Evolutionary conservation across 2,797 vertebrate species (phyloP).

Genomic region (Delichon dasypus): DNA sequence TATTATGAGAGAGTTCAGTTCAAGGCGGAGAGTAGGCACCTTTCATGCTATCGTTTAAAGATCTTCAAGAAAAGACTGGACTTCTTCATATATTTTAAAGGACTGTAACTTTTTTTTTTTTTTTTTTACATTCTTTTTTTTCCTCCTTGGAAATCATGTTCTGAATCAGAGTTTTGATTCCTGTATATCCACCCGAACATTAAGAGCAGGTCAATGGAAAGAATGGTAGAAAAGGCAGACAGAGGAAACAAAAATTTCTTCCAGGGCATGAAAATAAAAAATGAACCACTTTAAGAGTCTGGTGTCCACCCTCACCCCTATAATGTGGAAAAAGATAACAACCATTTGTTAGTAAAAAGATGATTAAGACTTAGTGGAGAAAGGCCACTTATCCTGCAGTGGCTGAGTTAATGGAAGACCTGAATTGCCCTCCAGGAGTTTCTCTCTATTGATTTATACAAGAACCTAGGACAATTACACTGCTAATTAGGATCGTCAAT

Average conservation of each 20-base stretch:
- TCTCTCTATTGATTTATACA: not conserved
- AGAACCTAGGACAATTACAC: not conserved
- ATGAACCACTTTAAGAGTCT: not conserved
- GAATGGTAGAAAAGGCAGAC: not conserved
- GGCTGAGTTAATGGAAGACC: not conserved
- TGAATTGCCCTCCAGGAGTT: not conserved
- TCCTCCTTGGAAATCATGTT: not conserved
- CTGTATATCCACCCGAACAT: not conserved
- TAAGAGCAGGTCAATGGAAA: not conserved
- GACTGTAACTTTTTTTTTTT: not conserved
- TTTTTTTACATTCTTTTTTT: not conserved
- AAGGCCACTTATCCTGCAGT: not conserved
- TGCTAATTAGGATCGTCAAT: conserved; percentile 22
- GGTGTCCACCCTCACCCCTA: not conserved
- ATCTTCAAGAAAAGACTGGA: not conserved
- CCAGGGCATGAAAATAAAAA: not conserved
- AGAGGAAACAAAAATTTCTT: not conserved
- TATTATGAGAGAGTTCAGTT: not conserved
- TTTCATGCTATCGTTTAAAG: not conserved
- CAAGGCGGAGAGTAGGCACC: not conserved
- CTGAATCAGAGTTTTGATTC: not conserved
- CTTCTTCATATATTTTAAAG: not conserved
- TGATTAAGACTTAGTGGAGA: not conserved
- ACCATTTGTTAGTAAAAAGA: not conserved
- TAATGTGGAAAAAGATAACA: not conserved